Base-by-base conservation (phyloP, 2,888 invertebrate genomes). In the Zaprionus obscuricornis region DNA sequence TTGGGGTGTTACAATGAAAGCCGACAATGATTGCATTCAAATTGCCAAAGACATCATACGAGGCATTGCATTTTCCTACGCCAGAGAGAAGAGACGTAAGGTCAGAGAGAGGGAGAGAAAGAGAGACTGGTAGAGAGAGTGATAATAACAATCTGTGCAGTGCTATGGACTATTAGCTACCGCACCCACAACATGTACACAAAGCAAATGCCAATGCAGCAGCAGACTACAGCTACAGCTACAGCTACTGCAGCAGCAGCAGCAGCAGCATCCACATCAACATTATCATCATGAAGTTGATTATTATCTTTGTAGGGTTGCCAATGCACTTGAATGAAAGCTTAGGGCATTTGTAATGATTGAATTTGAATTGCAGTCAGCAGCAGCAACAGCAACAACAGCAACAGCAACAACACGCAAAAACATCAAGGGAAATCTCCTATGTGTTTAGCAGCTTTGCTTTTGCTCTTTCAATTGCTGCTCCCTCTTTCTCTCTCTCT, bases 331-430 rank as follows among this genome's bases (percentile, higher is more conserved):
- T 65, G 37, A 74, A 62, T 46, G 22, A 50, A 29, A 70, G 85
- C 77, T 84, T 54, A 55, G 70, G 82, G 77, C 56, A 66, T 77
- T 77, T 63, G 85, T 56, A 73, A 81, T 77, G 82, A 77, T 77
- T 77, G 82, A 76, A 84, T 77, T 81, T 76, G 62, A 78, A 84
- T 78, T 77, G 85, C 70, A 60, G 52, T 59, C 65, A 52, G 34
- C 34, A 36, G 13, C 24, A 11, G n/a, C 37, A 36, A 8, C 22
- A 37, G 16, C 22, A 14, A 31, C 22, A 31, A 33, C 34, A 40
- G n/a, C 17, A 34, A 26, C 24, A 29, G 27, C 17, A 11, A 7
- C 8, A 22, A 17, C 6, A 10, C n/a, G 36, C 20, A 27, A 22
- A 10, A 46, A 18, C 10, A 45, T 55, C 14, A 70, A 42, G 31